Percentiles rank a stretch among this genome's conserved stretches.
phyloP scores from a whole-genome alignment of 2,113 vertebrate genomes.

The Motacilla tschutschensis region DNA sequence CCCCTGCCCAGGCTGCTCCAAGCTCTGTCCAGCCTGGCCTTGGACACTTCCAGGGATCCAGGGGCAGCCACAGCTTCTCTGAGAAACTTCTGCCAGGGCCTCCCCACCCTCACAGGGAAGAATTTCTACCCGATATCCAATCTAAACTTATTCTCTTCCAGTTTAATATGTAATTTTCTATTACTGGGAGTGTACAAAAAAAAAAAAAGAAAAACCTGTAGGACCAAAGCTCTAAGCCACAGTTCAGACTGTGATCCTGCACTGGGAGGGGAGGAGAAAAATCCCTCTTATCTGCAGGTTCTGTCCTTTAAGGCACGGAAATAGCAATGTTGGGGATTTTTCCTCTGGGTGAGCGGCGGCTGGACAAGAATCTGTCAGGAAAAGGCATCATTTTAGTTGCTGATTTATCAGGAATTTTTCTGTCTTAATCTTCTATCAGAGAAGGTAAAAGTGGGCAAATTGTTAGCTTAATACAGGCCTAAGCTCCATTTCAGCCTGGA shows the following conservation, averaged over 20 bases:
- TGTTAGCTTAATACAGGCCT: background rate
- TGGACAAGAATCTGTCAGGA: background rate
- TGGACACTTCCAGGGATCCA: background rate
- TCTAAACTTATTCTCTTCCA: background rate
- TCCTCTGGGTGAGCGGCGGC: background rate
- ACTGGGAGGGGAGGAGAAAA: accelerated
- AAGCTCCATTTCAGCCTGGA: background rate
- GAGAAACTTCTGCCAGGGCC: background rate
- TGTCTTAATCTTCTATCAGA: background rate
- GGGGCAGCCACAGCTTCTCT: background rate
- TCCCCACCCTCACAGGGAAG: background rate
- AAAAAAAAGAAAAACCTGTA: accelerated
- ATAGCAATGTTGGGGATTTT: background rate
- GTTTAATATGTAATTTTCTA: background rate
- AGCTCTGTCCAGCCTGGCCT: accelerated
- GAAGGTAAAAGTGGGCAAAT: background rate
- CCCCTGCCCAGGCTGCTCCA: background rate
- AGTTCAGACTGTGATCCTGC: background rate
- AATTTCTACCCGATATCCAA: background rate
- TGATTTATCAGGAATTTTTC: background rate
- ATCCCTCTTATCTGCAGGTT: background rate
- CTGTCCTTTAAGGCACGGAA: background rate
- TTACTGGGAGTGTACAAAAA: background rate
- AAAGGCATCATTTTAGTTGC: background rate
- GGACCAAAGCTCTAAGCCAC: background rate